Percentiles rank a stretch among this genome's conserved stretches.
Evolutionary conservation across 92 coral and sea anemone species (phyloP).

Genomic region (Montipora capitata): DNA sequence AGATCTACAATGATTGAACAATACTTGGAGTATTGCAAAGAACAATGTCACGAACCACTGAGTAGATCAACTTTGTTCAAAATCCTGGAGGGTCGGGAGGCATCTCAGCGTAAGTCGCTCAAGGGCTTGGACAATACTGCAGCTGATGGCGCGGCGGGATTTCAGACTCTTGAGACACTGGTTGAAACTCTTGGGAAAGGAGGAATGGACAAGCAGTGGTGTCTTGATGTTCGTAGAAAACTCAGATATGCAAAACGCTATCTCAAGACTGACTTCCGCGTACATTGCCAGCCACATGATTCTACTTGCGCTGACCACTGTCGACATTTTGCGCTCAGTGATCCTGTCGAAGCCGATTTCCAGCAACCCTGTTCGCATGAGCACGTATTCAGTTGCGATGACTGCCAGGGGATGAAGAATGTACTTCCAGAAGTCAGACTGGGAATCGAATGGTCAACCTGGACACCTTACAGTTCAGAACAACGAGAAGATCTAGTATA

Average conservation of each 20-base stretch:
- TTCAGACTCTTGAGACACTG: constrained; percentile 64
- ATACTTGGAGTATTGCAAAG: constrained; percentile 64
- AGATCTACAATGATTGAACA: constrained; percentile 64
- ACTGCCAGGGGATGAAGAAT: constrained; percentile 24
- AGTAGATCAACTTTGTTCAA: constrained; percentile 66
- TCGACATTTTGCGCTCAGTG: constrained; percentile 37
- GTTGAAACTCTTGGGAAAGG: constrained; percentile 56
- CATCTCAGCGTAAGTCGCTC: constrained; percentile 65
- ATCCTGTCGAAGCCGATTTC: not conserved
- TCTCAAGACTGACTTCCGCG: constrained; percentile 54
- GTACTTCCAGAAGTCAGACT: constrained; percentile 3
- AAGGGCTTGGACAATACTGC: constrained; percentile 74
- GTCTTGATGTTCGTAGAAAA: constrained; percentile 12
- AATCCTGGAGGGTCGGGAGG: constrained; percentile 62
- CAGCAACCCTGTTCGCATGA: not conserved
- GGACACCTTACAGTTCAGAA: constrained; percentile 39
- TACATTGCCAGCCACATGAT: constrained; percentile 27
- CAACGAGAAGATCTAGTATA: constrained; percentile 29
- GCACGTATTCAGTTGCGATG: constrained; percentile 12
- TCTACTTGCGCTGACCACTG: constrained; percentile 36
- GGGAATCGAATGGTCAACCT: constrained; percentile 24
- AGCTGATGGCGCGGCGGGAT: constrained; percentile 67
- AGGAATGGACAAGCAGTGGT: constrained; percentile 57
- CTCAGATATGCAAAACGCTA: constrained; percentile 45
- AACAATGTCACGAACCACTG: constrained; percentile 52